phyloP scores from a whole-genome alignment of 2,113 vertebrate genomes.

The Odontesthes bonariensis region DNA sequence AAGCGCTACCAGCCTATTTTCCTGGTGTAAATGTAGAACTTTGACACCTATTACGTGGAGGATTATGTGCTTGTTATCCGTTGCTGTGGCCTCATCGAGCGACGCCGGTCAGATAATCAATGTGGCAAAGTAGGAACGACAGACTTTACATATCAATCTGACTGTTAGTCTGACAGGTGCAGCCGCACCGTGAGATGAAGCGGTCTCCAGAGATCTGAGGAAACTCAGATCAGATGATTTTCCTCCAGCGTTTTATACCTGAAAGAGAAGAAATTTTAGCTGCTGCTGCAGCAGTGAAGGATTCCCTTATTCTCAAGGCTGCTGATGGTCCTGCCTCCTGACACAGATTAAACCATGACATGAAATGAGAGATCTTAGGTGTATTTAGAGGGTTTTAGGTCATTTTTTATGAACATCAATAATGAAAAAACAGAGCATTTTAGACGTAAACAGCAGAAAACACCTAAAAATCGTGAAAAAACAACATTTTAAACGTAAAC shows the following conservation, averaged over 20 bases:
- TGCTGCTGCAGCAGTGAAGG: conserved; percentile 8
- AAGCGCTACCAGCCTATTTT: conserved; percentile 27
- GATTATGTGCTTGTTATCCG: conserved; percentile 62
- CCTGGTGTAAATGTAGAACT: conserved; percentile 44
- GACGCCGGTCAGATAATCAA: conserved; percentile 58
- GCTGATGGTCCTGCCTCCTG: conserved; percentile 6
- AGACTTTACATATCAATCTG: conserved; percentile 58
- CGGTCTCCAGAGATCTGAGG: conserved; percentile 9
- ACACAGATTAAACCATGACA: neutral
- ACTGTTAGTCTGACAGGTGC: conserved; percentile 36
- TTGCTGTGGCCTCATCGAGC: conserved; percentile 43
- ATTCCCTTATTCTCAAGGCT: conserved; percentile 12
- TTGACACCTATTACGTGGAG: conserved; percentile 42
- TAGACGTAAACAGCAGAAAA: no score
- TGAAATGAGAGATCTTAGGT: neutral
- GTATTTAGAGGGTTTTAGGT: neutral
- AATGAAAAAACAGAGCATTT: no score
- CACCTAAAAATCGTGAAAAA: no score
- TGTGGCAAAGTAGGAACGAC: conserved; percentile 46
- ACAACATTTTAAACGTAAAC: no score
- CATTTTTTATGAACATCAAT: neutral
- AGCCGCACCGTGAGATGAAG: conserved; percentile 18
- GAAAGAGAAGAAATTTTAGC: conserved; percentile 1
- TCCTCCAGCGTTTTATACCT: conserved; percentile 3
- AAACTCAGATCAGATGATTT: conserved; percentile 43